Base-by-base conservation (phyloP, 2,113 vertebrate genomes). In the Fukomys damarensis region DNA sequence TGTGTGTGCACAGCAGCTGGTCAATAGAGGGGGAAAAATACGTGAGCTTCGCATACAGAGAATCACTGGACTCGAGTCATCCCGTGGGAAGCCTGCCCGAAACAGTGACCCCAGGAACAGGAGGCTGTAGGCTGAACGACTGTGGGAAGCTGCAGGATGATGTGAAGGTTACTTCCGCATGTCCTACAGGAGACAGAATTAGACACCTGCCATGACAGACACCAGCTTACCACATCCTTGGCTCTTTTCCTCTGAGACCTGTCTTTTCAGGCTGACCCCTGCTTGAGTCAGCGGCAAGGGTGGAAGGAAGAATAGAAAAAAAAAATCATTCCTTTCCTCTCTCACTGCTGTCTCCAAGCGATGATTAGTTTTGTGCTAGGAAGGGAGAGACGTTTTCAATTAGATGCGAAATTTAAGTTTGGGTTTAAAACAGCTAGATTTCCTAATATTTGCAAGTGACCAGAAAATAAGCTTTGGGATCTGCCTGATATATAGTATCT, bases 381-480 rank as follows among this genome's bases (percentile, higher is more conserved):
- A 72, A 65, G 49, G 2, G n/a, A 20, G 30, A 80, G 30, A 83
- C 24, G 4, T 54, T 92, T 74, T 80, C 32, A 76, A 63, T 1
- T 8, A 86, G 30, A 91, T 49, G 16, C 77, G 35, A 95, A 91
- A 88, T 11, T 43, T 70, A 85, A 46, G 35, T 49, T 93, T 94
- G 87, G n/a, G 35, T 61, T 89, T 72, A 41, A 65, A 79, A 56
- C n/a, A 49, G 19, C 35, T 68, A n/a, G 59, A 56, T 92, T 81
- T 93, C 74, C 92, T 41, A 74, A 24, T 63, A 65, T 5, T n/a
- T 85, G 43, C 35, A 80, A 77, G 81, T 14, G 68, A 58, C 72
- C 68, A 83, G 43, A 93, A 81, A 89, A 35, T n/a, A 58, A 86
- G 1, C 4, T 68, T 7, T 35, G 26, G 16, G 41, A 11, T 32